Conservation (phyloP, 2,797 vertebrate genomes). For the Lepus oiostolus region DNA sequence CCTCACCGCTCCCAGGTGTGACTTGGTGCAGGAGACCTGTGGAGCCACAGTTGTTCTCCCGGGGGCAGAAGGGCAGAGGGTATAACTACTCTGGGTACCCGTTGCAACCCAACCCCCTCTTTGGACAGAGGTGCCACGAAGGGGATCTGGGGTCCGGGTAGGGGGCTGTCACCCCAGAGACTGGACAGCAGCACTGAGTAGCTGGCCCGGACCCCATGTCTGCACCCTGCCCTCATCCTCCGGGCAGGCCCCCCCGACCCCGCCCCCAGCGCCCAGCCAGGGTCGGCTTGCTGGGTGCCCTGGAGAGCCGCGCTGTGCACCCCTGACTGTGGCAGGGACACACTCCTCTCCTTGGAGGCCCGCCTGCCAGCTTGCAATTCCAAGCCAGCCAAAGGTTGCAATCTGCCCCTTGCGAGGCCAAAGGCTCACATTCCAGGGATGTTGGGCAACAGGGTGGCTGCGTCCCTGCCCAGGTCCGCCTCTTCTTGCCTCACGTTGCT, state of each 20-base stretch:
- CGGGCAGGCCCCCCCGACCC: not conserved
- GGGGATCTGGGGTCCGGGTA: not conserved
- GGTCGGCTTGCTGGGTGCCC: not conserved
- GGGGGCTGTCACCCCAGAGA: not conserved
- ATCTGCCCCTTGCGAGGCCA: slow-evolving; percentile 53
- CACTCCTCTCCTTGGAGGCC: not conserved
- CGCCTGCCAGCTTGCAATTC: not conserved
- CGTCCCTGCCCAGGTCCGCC: slow-evolving; percentile 17
- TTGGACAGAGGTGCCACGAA: not conserved
- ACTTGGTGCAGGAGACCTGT: not conserved
- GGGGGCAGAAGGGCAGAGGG: too few species aligned
- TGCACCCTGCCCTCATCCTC: not conserved
- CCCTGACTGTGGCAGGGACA: not conserved
- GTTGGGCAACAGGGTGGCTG: not conserved
- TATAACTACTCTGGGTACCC: not conserved
- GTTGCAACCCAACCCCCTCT: not conserved
- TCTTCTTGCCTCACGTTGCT: slow-evolving; percentile 18
- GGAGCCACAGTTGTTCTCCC: not conserved
- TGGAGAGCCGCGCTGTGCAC: not conserved
- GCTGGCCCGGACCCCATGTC: not conserved
- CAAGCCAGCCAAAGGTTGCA: not conserved
- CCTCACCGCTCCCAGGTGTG: not conserved
- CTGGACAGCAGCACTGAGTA: not conserved
- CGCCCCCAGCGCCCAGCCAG: too few species aligned
- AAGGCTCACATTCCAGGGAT: slow-evolving; percentile 58